These are phyloP conservation scores for Tenthredo amoena DNA, from an alignment of 2,888 invertebrate genomes.

Conservation along the genomic window DNA sequence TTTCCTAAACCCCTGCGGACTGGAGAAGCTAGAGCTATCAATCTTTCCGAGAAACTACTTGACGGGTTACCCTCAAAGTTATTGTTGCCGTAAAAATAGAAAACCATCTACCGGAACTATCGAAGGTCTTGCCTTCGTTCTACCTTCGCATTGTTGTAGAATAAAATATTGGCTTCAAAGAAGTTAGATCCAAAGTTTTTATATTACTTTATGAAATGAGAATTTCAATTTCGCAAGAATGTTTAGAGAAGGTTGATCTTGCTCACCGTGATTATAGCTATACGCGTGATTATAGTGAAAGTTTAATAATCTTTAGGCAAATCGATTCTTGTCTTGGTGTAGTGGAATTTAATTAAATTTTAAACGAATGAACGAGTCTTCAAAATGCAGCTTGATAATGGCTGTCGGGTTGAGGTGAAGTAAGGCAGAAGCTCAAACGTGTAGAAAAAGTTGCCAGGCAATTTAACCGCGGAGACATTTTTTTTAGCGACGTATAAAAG, in stretches of 20 bases:
- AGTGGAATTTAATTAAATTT: conserved; percentile 29
- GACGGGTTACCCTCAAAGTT: not conserved
- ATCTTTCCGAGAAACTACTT: not conserved
- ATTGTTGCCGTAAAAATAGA: not conserved
- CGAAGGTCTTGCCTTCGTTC: not conserved
- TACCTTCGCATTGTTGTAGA: not conserved
- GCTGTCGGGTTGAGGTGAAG: not conserved
- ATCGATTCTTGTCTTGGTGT: not conserved
- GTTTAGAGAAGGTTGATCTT: not conserved
- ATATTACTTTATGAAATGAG: not conserved
- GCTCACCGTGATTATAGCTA: not conserved
- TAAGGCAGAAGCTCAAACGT: not conserved
- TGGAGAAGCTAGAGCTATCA: not conserved
- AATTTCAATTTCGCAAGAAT: not conserved
- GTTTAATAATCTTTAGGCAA: not conserved
- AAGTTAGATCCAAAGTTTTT: not conserved
- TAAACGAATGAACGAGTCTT: not conserved
- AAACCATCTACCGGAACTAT: not conserved
- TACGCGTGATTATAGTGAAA: not conserved
- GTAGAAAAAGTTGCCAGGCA: conserved; percentile 8
- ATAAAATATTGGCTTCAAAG: not conserved
- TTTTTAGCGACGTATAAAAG: not conserved
- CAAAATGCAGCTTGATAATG: not conserved
- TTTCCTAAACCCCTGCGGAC: not conserved
- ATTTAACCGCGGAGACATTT: not conserved